Evolutionary conservation across 2,888 invertebrate genomes (phyloP).

Genomic region (Polyommatus iphigenia): DNA sequence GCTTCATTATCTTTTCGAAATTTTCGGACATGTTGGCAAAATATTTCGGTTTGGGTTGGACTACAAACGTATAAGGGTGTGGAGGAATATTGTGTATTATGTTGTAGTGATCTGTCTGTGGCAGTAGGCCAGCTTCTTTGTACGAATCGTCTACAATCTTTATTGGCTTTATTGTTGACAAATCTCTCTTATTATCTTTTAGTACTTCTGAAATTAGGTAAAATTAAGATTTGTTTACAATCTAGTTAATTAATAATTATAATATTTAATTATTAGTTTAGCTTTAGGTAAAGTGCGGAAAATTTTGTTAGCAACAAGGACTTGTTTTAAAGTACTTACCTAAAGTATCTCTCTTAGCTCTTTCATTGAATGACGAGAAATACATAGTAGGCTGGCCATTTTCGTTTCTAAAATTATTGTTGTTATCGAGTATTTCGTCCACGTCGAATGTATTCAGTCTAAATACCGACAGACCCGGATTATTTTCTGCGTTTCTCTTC

Average conservation of each 20-base stretch:
- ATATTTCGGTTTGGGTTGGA: not conserved
- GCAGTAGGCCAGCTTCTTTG: constrained; percentile 2
- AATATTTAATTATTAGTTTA: not conserved
- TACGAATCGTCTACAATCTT: not conserved
- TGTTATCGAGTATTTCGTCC: constrained; percentile 54
- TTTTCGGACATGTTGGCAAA: not conserved
- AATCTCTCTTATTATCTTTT: not conserved
- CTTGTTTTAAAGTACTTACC: constrained; percentile 50
- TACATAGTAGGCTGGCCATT: constrained; percentile 48
- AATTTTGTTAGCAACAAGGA: not conserved
- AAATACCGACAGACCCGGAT: constrained; percentile 56
- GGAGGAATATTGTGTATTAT: constrained; percentile 16
- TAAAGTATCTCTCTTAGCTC: constrained; percentile 54
- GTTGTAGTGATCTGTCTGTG: constrained; percentile 20
- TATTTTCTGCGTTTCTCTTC: constrained; percentile 42
- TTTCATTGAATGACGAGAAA: constrained; percentile 52
- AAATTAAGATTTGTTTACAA: not conserved
- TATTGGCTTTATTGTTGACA: not conserved
- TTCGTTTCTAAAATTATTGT: constrained; percentile 51
- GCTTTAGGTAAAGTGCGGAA: not conserved
- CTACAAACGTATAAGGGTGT: not conserved
- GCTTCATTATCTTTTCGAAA: constrained; percentile 21
- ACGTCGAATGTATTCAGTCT: constrained; percentile 56
- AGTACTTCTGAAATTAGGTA: not conserved
- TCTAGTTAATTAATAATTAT: not conserved